phyloP scores from a whole-genome alignment of 37 sponge, comb jelly and placozoan species.

The Geodia barretti region DNA sequence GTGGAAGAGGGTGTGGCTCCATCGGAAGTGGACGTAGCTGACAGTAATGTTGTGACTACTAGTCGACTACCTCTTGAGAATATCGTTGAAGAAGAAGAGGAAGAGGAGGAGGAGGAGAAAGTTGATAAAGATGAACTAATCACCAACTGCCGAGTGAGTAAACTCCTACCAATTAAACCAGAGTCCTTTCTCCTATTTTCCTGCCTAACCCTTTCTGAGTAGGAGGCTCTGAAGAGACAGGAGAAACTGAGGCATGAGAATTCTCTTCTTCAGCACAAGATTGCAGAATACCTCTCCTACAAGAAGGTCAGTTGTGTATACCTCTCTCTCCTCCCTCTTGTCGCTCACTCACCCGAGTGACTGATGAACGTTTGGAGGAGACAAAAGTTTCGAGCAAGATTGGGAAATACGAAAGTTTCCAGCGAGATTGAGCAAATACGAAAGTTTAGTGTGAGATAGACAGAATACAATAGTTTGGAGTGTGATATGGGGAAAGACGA shows the following conservation, averaged over 20 bases:
- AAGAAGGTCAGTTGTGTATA: conserved; percentile 67
- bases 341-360: no score
- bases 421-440: no score
- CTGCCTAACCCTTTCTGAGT: not conserved
- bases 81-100: conserved; percentile 39
- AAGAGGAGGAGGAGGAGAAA: conserved; percentile 38
- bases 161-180: not conserved
- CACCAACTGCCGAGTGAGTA: not conserved
- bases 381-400: no score
- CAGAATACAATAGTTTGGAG: no score
- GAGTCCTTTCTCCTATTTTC: conserved; percentile 2
- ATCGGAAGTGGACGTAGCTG: no score
- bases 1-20: no score
- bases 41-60: not conserved
- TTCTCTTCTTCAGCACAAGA: conserved; percentile 81
- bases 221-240: conserved; percentile 59
- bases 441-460: no score
- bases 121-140: conserved; percentile 48
- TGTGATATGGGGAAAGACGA: no score
- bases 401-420: no score
- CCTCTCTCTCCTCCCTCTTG: no score
- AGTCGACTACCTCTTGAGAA: conserved; percentile 11
- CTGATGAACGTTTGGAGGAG: no score
- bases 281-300: conserved; percentile 85
- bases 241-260: conserved; percentile 56